These are phyloP conservation scores for Portunus trituberculatus DNA, from an alignment of 1,140 invertebrate genomes.

Conservation along the genomic window DNA sequence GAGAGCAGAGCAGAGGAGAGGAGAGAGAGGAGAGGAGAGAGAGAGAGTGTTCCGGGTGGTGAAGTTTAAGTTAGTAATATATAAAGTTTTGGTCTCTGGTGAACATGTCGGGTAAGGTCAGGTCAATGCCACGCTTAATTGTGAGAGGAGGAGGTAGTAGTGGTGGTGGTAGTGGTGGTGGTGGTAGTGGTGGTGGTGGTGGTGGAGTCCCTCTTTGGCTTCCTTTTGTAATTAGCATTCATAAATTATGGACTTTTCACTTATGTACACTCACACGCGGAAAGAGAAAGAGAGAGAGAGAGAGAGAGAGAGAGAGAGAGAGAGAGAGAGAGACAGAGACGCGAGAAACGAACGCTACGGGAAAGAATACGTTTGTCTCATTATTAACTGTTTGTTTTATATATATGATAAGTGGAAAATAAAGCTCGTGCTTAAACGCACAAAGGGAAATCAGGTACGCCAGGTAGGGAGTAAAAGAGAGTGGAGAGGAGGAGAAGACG, in stretches of 20 bases:
- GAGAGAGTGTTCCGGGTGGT: too few relatives aligned
- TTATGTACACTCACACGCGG: slow-evolving; percentile 17
- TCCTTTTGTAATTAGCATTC: slow-evolving; percentile 66
- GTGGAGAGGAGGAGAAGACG: neutral
- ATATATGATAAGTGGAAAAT: neutral
- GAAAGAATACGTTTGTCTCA: neutral
- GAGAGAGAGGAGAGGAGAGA: too few relatives aligned
- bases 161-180: too few relatives aligned
- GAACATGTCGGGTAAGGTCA: neutral
- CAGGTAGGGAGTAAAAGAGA: neutral
- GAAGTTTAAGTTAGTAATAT: neutral
- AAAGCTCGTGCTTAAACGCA: neutral
- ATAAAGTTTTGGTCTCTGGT: neutral
- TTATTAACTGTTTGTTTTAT: neutral
- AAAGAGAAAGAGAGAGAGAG: neutral
- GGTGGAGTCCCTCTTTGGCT: neutral
- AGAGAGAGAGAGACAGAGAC: neutral
- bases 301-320: neutral
- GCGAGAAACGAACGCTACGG: neutral
- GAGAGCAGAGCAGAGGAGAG: too few relatives aligned
- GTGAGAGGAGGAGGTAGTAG: neutral
- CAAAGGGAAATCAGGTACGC: neutral
- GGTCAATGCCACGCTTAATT: slow-evolving; percentile 41
- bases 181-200: too few relatives aligned
- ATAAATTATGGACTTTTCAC: slow-evolving; percentile 60